phyloP scores from a whole-genome alignment of 2,113 vertebrate genomes.

The Platichthys flesus region DNA sequence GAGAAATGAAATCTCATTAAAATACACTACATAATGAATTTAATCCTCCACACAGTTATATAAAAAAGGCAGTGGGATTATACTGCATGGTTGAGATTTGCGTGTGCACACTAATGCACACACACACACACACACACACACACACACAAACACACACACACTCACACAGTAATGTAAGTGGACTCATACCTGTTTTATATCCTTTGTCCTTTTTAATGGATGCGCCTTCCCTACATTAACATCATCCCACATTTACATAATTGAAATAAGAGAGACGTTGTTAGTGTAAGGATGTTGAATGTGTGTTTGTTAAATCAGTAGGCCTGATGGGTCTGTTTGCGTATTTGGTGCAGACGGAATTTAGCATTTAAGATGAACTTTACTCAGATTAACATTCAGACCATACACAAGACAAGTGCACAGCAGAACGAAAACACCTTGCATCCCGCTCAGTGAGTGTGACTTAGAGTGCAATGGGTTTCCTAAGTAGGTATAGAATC shows the following conservation, averaged over 20 bases:
- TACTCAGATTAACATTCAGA: too few relatives aligned
- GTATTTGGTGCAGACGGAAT: not conserved
- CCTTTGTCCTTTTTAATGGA: not conserved
- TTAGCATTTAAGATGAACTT: not conserved
- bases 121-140: not conserved
- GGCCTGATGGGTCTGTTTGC: not conserved
- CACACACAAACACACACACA: not conserved
- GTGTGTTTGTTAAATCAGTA: not conserved
- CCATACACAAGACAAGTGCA: too few relatives aligned
- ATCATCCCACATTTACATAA: not conserved
- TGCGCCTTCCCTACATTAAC: not conserved
- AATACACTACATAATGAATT: slow-evolving; percentile 64
- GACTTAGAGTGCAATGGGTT: too few relatives aligned
- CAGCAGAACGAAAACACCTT: too few relatives aligned
- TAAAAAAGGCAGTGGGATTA: slow-evolving; percentile 62
- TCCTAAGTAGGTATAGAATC: too few relatives aligned
- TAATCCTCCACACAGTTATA: slow-evolving; percentile 73
- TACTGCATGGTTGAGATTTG: slow-evolving; percentile 10
- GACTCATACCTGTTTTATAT: slow-evolving; percentile 8
- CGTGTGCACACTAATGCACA: not conserved
- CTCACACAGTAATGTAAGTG: slow-evolving; percentile 19
- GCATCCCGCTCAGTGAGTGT: too few relatives aligned
- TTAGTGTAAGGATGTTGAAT: not conserved
- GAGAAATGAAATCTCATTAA: slow-evolving; percentile 61
- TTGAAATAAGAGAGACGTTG: not conserved